Evolutionary conservation across 35 echinoderm and acorn worm genomes (phyloP), one percentile per base, ranked within the genome.

Genomic region (Patiria miniata): DNA sequence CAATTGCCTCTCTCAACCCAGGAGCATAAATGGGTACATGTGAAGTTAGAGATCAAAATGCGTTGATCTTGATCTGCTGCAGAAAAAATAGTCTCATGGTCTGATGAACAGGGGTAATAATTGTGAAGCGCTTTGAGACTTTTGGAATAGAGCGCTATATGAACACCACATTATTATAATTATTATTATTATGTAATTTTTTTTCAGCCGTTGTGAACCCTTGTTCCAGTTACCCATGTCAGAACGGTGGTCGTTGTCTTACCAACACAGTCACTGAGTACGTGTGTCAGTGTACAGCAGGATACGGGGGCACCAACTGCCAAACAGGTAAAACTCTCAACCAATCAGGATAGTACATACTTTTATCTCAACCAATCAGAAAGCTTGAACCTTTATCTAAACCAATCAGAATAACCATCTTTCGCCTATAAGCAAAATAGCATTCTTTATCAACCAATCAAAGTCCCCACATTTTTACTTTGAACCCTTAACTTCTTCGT

Each of bases 231-330:
- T 77, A 5, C 39, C 85, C 91, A 0, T 93, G 91, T 83, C 42
- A 32, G 33, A 88, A 82, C 77, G 85, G 80, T 14, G 91, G 44
- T 5, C 87, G 85, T 33, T 52, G 37, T 68, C 37, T 52, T 3
- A 40, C 39, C 7, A 33, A 61, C 17, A 18, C 26, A n/a, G 17
- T 21, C 19, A 88, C 40, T 16, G 38, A 52, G 15, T 93, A 85
- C 42, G 15, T 52, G 38, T 93, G 91, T 77, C 7, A 65, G 9
- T 89, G 87, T 30, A 34, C 59, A 44, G 30, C 59, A 3, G 87
- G 87, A 8, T 89, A 89, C 82, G 39, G 50, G 12, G 87, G 87
- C 7, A 61, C 78, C 37, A 81, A 82, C 79, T 89, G 87, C 33
- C 34, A 89, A 81, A 60, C 79, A 68, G 69, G 87, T 89, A 39